A percentile compares a stretch with the other conserved stretches of the same genome.
phyloP scores from a whole-genome alignment of 2,888 invertebrate species.

The Nematopogon swammerdamellus region DNA sequence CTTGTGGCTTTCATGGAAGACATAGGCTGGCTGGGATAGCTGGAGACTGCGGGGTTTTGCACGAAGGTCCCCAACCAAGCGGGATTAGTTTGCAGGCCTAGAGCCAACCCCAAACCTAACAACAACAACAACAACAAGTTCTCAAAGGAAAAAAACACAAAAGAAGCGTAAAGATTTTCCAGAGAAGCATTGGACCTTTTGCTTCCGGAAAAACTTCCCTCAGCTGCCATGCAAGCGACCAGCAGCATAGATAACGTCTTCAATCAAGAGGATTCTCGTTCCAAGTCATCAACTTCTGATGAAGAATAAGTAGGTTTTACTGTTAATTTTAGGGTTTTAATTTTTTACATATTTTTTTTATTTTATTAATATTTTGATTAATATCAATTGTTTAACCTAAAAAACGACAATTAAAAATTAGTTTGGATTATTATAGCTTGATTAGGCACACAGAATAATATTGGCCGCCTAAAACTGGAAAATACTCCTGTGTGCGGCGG shows the following conservation, averaged over 20 bases:
- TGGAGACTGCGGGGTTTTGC: too few species aligned
- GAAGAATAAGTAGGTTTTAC: background rate
- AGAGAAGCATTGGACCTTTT: background rate
- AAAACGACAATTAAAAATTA: background rate
- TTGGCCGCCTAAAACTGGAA: background rate
- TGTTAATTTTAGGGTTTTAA: background rate
- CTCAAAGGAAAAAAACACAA: slow-evolving; percentile 2
- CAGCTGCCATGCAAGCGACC: background rate
- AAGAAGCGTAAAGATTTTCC: slow-evolving; percentile 2
- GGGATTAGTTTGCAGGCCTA: too few species aligned
- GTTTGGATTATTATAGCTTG: too few species aligned
- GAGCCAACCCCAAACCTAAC: too few species aligned
- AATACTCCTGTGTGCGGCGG: slow-evolving; percentile 1
- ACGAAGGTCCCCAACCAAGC: too few species aligned
- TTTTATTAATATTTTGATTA: background rate
- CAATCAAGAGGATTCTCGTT: background rate
- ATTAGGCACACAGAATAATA: background rate
- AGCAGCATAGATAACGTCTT: background rate
- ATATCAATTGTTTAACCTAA: background rate
- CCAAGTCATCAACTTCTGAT: background rate
- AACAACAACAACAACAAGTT: too few species aligned
- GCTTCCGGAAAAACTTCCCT: background rate
- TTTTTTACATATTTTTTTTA: background rate
- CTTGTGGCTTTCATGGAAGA: too few species aligned
- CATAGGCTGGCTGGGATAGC: too few species aligned